phyloP scores from a whole-genome alignment of 64 coral and sea anemone species.

The Platygyra sinensis region DNA sequence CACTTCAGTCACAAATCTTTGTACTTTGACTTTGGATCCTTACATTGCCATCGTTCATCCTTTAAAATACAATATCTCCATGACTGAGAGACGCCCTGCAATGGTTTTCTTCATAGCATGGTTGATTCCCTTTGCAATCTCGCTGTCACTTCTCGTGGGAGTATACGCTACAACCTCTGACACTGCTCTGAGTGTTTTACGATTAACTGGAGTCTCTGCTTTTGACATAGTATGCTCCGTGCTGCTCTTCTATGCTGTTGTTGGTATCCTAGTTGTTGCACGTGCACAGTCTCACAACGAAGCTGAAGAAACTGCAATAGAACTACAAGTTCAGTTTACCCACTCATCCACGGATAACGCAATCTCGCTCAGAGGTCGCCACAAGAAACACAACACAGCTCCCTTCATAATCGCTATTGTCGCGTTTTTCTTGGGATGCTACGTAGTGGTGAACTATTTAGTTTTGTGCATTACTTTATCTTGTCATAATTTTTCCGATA shows the following conservation, averaged over 20 bases:
- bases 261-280: not conserved
- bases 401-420: not conserved
- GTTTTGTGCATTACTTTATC: too few relatives aligned
- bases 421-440: not conserved
- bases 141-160: not conserved
- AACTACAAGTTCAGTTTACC: not conserved
- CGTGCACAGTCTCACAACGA: not conserved
- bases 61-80: not conserved
- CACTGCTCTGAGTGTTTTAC: not conserved
- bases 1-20: conserved; percentile 21
- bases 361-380: too few relatives aligned
- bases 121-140: not conserved
- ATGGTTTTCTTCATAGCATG: not conserved
- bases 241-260: too few relatives aligned
- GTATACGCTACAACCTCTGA: not conserved
- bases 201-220: not conserved
- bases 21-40: conserved; percentile 25
- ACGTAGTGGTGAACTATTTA: too few relatives aligned
- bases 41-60: conserved; percentile 17
- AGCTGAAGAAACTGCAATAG: not conserved
- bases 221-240: not conserved
- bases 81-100: not conserved
- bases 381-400: not conserved
- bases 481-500: not conserved
- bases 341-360: not conserved